Conservation (phyloP, 2,888 invertebrate genomes). For the Rutpela maculata region DNA sequence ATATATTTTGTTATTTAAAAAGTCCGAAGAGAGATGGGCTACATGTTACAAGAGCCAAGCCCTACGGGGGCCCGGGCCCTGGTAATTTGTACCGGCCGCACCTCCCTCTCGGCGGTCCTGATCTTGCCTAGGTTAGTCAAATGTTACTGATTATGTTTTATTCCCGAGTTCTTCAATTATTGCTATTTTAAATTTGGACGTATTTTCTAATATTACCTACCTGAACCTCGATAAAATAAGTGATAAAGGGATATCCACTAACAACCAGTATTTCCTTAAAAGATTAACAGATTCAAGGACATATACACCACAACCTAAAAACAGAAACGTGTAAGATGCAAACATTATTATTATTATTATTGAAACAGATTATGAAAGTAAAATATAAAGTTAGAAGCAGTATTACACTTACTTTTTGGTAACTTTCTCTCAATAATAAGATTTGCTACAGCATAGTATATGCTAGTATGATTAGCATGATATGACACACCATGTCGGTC, state of each 20-base stretch:
- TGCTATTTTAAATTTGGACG: neutral
- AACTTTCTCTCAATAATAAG: slow-evolving; percentile 85
- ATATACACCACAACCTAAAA: slow-evolving; percentile 88
- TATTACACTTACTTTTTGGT: slow-evolving; percentile 81
- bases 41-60: too few relatives aligned
- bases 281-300: slow-evolving; percentile 90
- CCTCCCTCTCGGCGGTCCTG: too few relatives aligned
- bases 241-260: slow-evolving; percentile 89
- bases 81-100: too few relatives aligned
- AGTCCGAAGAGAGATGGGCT: too few relatives aligned
- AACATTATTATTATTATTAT: slow-evolving; percentile 27
- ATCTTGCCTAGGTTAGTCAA: too few relatives aligned
- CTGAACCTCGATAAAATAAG: slow-evolving; percentile 86
- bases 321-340: slow-evolving; percentile 5
- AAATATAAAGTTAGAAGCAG: slow-evolving; percentile 6
- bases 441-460: slow-evolving; percentile 88
- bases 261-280: slow-evolving; percentile 88
- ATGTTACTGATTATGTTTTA: neutral
- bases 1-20: too few relatives aligned
- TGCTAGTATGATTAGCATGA: slow-evolving; percentile 93
- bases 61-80: too few relatives aligned
- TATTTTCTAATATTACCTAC: slow-evolving; percentile 75
- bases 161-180: neutral
- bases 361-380: slow-evolving; percentile 10
- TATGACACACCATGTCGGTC: slow-evolving; percentile 95